These are phyloP conservation scores for Struthio camelus DNA, from an alignment of 2,113 vertebrate genomes.

Conservation along the genomic window DNA sequence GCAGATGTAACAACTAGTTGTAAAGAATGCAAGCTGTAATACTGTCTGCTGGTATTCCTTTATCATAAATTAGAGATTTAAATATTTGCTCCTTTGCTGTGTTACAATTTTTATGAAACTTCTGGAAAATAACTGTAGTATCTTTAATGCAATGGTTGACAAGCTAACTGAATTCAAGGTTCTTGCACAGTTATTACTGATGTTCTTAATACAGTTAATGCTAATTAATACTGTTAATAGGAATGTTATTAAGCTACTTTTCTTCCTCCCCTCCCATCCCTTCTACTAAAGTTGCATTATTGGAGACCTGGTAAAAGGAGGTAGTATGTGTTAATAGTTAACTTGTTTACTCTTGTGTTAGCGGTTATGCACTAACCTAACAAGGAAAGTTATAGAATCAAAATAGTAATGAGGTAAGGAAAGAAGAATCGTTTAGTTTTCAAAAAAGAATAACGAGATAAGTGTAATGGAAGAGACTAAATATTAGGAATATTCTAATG, in stretches of 20 bases:
- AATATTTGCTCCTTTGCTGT: neutral
- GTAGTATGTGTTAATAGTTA: neutral
- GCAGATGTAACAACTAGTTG: neutral
- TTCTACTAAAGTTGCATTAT: neutral
- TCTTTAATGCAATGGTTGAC: neutral
- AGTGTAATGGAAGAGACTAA: neutral
- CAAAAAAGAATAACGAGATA: neutral
- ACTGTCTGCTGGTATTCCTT: neutral
- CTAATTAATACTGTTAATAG: neutral
- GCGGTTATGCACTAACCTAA: neutral
- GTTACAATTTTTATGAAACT: neutral
- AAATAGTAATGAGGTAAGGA: neutral
- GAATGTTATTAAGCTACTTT: neutral
- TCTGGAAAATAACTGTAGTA: neutral
- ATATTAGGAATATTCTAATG: neutral
- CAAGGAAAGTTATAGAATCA: neutral
- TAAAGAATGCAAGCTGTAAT: neutral
- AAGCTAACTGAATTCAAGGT: neutral
- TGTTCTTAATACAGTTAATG: neutral
- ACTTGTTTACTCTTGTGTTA: neutral
- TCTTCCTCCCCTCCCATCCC: fast-evolving
- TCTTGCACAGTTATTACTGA: neutral
- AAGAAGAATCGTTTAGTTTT: neutral
- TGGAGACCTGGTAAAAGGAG: neutral
- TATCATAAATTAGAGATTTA: neutral